Conservation (phyloP, 2,797 vertebrate genomes). For the Typhlichthys subterraneus region DNA sequence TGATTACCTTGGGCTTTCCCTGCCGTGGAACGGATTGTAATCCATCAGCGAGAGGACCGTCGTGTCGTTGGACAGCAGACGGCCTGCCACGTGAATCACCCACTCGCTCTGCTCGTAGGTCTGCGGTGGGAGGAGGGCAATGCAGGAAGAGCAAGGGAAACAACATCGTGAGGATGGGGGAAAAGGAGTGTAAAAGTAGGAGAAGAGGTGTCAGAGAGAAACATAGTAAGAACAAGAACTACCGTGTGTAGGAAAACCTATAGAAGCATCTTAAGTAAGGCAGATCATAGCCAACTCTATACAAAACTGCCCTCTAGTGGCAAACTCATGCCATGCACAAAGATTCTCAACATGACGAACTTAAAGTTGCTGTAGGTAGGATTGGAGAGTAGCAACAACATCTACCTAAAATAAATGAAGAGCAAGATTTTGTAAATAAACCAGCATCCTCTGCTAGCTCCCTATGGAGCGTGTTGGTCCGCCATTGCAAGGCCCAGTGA, state of each 20-base stretch:
- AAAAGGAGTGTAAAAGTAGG: not conserved
- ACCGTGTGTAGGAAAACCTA: not conserved
- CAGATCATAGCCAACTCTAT: not conserved
- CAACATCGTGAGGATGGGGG: not conserved
- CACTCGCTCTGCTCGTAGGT: slow-evolving; percentile 97
- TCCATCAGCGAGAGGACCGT: slow-evolving; percentile 82
- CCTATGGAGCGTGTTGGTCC: too few species aligned
- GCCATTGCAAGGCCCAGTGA: too few species aligned
- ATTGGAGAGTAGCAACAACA: too few species aligned
- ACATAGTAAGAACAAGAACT: not conserved
- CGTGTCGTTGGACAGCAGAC: slow-evolving; percentile 88
- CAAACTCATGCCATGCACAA: not conserved
- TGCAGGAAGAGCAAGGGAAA: not conserved
- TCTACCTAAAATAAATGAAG: too few species aligned
- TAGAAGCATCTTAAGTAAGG: not conserved
- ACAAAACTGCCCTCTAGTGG: slow-evolving; percentile 28
- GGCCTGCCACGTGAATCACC: slow-evolving; percentile 92
- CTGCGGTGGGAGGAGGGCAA: slow-evolving; percentile 58
- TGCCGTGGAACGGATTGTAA: slow-evolving; percentile 83
- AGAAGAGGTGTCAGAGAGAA: not conserved
- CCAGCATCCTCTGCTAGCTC: too few species aligned
- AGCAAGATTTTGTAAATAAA: too few species aligned
- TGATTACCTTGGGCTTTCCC: slow-evolving; percentile 82
- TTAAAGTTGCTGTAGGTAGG: too few species aligned
- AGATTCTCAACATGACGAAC: too few species aligned